Base-by-base conservation (phyloP, 1,140 invertebrate genomes). In the Drosophila obscura region DNA sequence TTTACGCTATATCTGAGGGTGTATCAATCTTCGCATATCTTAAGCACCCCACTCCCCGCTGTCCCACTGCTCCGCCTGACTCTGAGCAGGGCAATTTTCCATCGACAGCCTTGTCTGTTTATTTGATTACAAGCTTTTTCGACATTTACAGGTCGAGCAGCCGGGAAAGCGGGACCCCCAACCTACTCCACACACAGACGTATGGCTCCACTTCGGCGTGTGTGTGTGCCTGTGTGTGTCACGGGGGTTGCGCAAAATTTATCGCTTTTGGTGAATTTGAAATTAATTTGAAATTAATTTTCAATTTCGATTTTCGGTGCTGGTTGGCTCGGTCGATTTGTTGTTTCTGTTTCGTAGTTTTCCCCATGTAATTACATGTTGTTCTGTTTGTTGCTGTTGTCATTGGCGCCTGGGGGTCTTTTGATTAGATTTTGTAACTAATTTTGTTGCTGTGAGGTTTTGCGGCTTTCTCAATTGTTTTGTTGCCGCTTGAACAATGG, bases 271-370 rank as follows among this genome's bases (percentile, higher is more conserved):
- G 74, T 85, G 73, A 61, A 85, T 85, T 81, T 69, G 45, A 87
- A 85, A 85, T 85, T 85, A 85, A 87, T 85, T 88, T 88, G 15
- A 82, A 85, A 85, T 85, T 85, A 85, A 85, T 85, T 85, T 85
- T 87, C 82, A 81, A 87, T 88, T 69, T 82, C 80, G 76, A 79
- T 73, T 76, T 82, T 73, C 58, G 52, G 31, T 71, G 46, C 50
- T 55, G 61, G 13, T 64, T 24, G 57, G 22, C 39, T 35, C 11
- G 31, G 9, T 64, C 50, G 61, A 66, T 69, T 52, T 73, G 43
- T 69, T 67, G 57, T 55, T 64, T 52, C 48, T 45, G 11, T 52
- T 59, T 26, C 28, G 24, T 55, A 16, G 44, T 66, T 75, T 58
- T 60, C 53, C 50, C 51, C 39, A 62, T 69, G 80, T 80, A 85